Base-by-base conservation (phyloP, 1,140 invertebrate species). In the Hesperophylax magnus region DNA sequence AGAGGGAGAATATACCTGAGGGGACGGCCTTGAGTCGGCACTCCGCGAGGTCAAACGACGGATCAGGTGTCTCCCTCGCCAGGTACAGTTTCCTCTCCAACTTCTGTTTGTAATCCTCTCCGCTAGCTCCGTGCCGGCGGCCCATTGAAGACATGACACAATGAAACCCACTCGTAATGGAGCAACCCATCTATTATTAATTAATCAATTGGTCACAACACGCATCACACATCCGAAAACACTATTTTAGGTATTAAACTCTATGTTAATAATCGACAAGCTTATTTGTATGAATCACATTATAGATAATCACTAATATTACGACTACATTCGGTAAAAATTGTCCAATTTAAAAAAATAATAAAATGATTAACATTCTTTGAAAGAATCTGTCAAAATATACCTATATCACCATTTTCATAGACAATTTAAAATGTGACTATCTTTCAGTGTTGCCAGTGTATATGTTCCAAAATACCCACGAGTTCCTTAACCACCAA, bases 21-120 rank as follows among this genome's bases (percentile, higher is more conserved):
- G 95, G 95, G 58, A 96, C 91, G 71, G 91, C 88, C 85, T 91
- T 92, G 67, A 96, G 89, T 83, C 91, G 90, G 88, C 94, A 96
- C 80, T 94, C 93, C 3, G 94, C 93, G 79, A 96, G 86, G 88
- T 96, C 94, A 86, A 95, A 96, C 65, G 93, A 88, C 77, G 93
- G 92, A 86, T 95, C 94, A 18, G 94, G 94, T 84, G 92, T 93
- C 88, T 95, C 94, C 86, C 93, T 91, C 22, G 94, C 94, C 91
- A 95, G 86, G 85, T 94, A 94, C 56, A 94, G 86, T 87, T 94
- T 94, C 85, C 93, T 91, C 84, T 94, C 93, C n/a, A 94, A 85
- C 82, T 91, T 91, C n/a, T 92, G 89, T 88, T 93, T 93, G 76
- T 89, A 85, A 14, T 76, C 76, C 22, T 82, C 78, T 8, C 84